Evolutionary conservation across 2,888 invertebrate genomes (phyloP).

Genomic region (Craniophora ligustri): DNA sequence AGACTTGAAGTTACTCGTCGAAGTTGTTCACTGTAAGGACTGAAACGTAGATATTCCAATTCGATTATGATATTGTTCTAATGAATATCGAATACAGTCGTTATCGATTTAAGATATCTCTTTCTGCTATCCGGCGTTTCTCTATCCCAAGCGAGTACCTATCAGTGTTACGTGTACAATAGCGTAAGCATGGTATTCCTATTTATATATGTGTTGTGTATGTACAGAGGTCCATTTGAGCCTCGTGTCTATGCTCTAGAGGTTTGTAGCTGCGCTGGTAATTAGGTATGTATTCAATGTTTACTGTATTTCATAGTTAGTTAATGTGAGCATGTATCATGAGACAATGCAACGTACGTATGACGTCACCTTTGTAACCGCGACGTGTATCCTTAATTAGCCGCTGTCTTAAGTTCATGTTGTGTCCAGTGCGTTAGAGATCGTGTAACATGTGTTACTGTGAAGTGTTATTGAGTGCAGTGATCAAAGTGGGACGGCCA

Average conservation of each 20-base stretch:
- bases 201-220: slow-evolving; percentile 54
- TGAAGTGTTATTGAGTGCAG: slow-evolving; percentile 80
- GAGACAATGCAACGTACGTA: slow-evolving; percentile 79
- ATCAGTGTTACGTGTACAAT: slow-evolving; percentile 55
- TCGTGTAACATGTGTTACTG: slow-evolving; percentile 73
- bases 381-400: slow-evolving; percentile 52
- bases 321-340: slow-evolving; percentile 72
- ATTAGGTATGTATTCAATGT: slow-evolving; percentile 63
- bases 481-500: slow-evolving; percentile 86
- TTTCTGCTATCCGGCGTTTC: slow-evolving; percentile 10
- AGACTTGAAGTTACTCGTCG: neutral
- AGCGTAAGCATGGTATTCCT: slow-evolving; percentile 67
- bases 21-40: neutral
- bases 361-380: slow-evolving; percentile 55
- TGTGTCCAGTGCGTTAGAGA: slow-evolving; percentile 55
- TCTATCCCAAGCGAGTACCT: slow-evolving; percentile 26
- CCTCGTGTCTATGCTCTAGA: slow-evolving; percentile 47
- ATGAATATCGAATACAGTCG: neutral
- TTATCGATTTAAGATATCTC: neutral
- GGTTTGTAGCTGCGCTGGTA: slow-evolving; percentile 47
- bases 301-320: slow-evolving; percentile 56
- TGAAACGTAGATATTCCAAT: too few species aligned
- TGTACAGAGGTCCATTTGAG: slow-evolving; percentile 47
- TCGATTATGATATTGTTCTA: too few species aligned
- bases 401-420: slow-evolving; percentile 50